A percentile compares a stretch with the other conserved stretches of the same genome.
Conservation (phyloP, 35 echinoderm and acorn worm genomes). For the Stichopus chloronotus region DNA sequence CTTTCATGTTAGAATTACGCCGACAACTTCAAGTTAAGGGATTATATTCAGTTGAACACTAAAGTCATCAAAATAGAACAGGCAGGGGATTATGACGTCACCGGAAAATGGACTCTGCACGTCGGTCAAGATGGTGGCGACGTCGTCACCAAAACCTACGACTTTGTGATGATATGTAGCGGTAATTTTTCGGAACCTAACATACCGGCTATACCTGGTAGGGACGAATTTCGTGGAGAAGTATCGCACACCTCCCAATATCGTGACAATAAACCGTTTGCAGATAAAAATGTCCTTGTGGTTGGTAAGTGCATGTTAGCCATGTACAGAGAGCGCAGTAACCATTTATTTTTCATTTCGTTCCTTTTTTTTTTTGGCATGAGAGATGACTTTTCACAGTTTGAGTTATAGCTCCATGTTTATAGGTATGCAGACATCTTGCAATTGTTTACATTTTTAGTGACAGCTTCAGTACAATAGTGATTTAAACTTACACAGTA, state of each 20-base stretch:
- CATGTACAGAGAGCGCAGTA: not conserved
- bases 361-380: not conserved
- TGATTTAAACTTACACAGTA: too few species aligned
- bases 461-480: too few species aligned
- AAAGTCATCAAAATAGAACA: slow-evolving; percentile 50
- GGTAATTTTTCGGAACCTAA: slow-evolving; percentile 14
- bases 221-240: slow-evolving; percentile 31
- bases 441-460: too few species aligned
- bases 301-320: slow-evolving; percentile 24
- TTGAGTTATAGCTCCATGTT: too few species aligned
- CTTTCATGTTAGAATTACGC: slow-evolving; percentile 19
- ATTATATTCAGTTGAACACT: slow-evolving; percentile 53
- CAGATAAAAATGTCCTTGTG: slow-evolving; percentile 47
- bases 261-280: slow-evolving; percentile 13
- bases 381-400: too few species aligned
- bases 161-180: slow-evolving; percentile 60
- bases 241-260: slow-evolving; percentile 46
- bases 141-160: slow-evolving; percentile 33
- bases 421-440: too few species aligned
- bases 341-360: not conserved
- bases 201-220: slow-evolving; percentile 46
- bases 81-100: slow-evolving; percentile 37
- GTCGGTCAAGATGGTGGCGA: slow-evolving; percentile 3
- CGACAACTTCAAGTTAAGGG: slow-evolving; percentile 50
- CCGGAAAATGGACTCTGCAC: slow-evolving; percentile 60